Percentiles rank a stretch among this genome's conserved stretches.
Evolutionary conservation across 2,888 invertebrate genomes (phyloP).

Genomic region (Drosophila fulvimacula): DNA sequence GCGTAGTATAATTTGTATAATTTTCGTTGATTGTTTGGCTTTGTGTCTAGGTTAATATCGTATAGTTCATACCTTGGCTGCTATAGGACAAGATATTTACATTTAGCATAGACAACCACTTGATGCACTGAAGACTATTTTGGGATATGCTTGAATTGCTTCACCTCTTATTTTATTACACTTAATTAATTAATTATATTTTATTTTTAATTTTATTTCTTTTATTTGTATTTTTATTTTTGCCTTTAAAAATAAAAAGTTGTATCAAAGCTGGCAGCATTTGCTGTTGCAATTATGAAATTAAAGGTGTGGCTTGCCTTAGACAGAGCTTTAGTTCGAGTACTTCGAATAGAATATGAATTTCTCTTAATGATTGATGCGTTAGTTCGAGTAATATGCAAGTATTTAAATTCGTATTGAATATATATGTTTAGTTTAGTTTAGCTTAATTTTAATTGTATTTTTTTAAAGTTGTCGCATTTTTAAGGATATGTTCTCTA

Average conservation of each 20-base stretch:
- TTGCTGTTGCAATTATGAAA: constrained; percentile 25
- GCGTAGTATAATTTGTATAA: constrained; percentile 61
- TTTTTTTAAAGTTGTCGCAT: constrained; percentile 16
- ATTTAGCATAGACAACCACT: constrained; percentile 71
- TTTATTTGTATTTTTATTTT: constrained; percentile 23
- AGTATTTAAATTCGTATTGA: constrained; percentile 58
- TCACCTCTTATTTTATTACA: constrained; percentile 46
- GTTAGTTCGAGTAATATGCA: constrained; percentile 31
- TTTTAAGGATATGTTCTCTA: constrained; percentile 59
- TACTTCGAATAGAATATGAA: constrained; percentile 23
- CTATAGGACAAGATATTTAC: constrained; percentile 31
- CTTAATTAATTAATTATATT: constrained; percentile 12
- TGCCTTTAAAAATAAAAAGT: constrained; percentile 39
- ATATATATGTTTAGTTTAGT: constrained; percentile 38
- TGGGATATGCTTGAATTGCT: constrained; percentile 79
- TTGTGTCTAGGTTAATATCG: constrained; percentile 40
- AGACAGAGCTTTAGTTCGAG: constrained; percentile 27
- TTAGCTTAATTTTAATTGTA: constrained; percentile 48
- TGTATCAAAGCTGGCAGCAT: constrained; percentile 51
- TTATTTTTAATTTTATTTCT: too few relatives aligned
- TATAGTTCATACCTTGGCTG: constrained; percentile 18
- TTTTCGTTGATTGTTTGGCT: constrained; percentile 78
- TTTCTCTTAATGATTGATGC: constrained; percentile 15
- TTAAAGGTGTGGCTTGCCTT: constrained; percentile 28
- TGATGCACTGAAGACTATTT: constrained; percentile 76